Percentiles rank a stretch among this genome's conserved stretches.
Evolutionary conservation across 2,888 invertebrate genomes (phyloP).

Genomic region (Polydrusus tereticollis): DNA sequence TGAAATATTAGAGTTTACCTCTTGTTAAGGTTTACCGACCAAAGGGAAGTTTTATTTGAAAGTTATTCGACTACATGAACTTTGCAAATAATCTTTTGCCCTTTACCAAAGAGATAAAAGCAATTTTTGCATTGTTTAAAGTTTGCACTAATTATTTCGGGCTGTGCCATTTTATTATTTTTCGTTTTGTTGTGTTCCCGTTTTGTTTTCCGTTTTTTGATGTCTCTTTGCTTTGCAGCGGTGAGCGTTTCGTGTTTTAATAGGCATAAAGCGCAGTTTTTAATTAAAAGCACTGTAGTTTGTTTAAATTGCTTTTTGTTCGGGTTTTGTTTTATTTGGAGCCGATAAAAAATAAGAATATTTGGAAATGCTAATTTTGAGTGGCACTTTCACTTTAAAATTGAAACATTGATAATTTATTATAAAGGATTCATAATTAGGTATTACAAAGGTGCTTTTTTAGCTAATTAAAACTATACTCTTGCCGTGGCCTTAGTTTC

Average conservation of each 20-base stretch:
- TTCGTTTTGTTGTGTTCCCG: neutral
- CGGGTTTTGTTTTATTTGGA: neutral
- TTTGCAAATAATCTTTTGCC: conserved; percentile 6
- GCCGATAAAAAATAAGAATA: neutral
- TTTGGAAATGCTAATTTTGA: neutral
- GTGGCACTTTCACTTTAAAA: neutral
- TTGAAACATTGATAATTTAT: neutral
- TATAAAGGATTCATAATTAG: neutral
- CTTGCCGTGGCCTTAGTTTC: neutral
- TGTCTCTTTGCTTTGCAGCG: neutral
- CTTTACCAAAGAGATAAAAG: conserved; percentile 9
- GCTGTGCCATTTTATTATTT: neutral
- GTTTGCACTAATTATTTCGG: conserved; percentile 11
- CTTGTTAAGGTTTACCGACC: neutral
- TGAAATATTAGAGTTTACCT: no score
- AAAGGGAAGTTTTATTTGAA: conserved; percentile 5
- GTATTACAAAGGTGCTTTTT: neutral
- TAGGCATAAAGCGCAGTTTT: conserved; percentile 12
- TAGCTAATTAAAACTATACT: neutral
- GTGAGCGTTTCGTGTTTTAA: conserved; percentile 8
- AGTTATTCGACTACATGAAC: conserved; percentile 4
- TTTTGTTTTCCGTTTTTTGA: conserved; percentile 3
- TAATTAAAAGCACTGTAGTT: conserved; percentile 12
- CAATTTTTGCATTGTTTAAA: neutral
- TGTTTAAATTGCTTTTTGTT: conserved; percentile 3